phyloP scores from a whole-genome alignment of 2,113 vertebrate genomes.

The Xiphias gladius region DNA sequence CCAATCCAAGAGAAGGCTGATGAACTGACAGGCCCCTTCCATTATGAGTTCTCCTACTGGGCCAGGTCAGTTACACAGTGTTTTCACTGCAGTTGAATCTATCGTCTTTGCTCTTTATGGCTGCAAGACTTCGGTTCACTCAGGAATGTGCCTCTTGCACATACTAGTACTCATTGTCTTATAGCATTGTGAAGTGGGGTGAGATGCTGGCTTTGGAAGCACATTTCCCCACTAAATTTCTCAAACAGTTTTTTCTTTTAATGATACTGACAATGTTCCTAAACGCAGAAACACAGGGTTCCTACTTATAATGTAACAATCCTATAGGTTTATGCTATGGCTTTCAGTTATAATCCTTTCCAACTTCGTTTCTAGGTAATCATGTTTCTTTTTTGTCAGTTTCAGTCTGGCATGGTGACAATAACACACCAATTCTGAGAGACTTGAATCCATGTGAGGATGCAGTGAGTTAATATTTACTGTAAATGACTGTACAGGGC shows the following conservation, averaged over 20 bases:
- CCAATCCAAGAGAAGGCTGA: constrained; percentile 92
- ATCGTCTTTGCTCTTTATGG: background rate
- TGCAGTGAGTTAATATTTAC: constrained; percentile 7
- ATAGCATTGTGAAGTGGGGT: too few species aligned
- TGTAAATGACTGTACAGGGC: constrained; percentile 82
- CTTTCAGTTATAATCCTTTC: background rate
- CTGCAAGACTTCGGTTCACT: background rate
- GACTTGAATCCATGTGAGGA: background rate
- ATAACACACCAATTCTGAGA: background rate
- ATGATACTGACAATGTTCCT: background rate
- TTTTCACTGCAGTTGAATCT: background rate
- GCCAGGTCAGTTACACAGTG: constrained; percentile 85
- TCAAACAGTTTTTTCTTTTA: background rate
- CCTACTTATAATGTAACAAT: background rate
- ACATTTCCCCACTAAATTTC: too few species aligned
- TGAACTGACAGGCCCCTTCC: constrained; percentile 92
- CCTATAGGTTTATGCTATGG: background rate
- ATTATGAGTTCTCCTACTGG: constrained; percentile 98
- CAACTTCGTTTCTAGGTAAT: background rate
- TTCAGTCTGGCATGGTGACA: background rate
- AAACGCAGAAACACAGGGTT: background rate
- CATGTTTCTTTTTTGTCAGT: background rate
- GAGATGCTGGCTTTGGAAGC: too few species aligned
- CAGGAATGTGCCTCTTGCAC: background rate
- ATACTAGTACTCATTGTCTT: background rate